Percentiles rank a stretch among this genome's conserved stretches.
These are phyloP conservation scores for Stomatorhinus ivindoensis DNA, from an alignment of 2,113 vertebrate genomes.

Conservation along the genomic window DNA sequence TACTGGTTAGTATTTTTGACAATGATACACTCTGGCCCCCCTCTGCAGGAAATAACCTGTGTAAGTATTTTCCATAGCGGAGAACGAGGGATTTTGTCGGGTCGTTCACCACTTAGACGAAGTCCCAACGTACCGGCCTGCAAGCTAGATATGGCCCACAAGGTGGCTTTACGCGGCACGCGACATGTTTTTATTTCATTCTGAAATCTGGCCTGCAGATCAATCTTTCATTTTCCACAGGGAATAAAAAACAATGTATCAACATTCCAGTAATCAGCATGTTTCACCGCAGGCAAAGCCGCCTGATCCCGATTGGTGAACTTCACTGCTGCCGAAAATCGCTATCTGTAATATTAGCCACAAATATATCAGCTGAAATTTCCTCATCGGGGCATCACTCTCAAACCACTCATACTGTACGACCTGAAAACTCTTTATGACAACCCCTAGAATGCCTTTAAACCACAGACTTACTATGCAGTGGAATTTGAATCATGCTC, in stretches of 20 bases:
- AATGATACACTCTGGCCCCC: not conserved
- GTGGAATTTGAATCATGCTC: not conserved
- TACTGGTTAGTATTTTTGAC: not conserved
- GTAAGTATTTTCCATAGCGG: not conserved
- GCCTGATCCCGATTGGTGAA: not conserved
- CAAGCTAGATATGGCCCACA: not conserved
- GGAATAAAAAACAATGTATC: not conserved
- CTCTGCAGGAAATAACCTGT: not conserved
- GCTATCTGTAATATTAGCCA: not conserved
- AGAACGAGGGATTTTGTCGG: not conserved
- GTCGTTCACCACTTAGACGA: not conserved
- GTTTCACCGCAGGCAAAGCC: not conserved
- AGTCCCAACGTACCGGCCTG: not conserved
- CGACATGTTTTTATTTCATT: not conserved
- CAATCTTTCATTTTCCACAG: not conserved
- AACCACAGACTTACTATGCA: not conserved
- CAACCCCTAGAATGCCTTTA: not conserved
- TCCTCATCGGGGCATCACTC: not conserved
- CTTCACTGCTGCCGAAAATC: not conserved
- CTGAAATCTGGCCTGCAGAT: not conserved
- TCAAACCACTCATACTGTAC: not conserved
- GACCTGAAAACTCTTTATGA: not conserved
- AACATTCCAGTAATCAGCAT: not conserved
- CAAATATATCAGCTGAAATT: not conserved
- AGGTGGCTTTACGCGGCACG: not conserved